A percentile compares a stretch with the other conserved stretches of the same genome.
phyloP scores from a whole-genome alignment of 2,888 invertebrate species.

The Chrysomela aeneicollis region DNA sequence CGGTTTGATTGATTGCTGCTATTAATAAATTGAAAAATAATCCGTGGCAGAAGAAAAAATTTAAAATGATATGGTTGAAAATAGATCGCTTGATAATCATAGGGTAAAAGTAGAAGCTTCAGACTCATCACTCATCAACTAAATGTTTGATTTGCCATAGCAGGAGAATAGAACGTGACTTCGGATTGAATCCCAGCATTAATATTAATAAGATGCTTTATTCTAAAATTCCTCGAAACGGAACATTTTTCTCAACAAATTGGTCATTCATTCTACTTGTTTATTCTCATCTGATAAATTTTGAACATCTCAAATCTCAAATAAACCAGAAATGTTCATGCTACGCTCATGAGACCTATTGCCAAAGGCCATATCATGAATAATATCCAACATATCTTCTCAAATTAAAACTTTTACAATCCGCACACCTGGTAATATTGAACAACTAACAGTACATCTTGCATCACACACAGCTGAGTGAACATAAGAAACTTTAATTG shows the following conservation, averaged over 20 bases:
- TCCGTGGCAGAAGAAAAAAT: constrained; percentile 1
- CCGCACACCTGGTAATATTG: constrained; percentile 23
- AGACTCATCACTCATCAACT: background rate
- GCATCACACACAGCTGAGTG: background rate
- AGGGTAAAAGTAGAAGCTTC: background rate
- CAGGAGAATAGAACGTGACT: background rate
- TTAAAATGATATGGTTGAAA: constrained; percentile 8
- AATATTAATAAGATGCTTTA: background rate
- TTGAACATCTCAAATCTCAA: too few relatives aligned
- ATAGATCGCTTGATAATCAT: background rate
- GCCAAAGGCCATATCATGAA: background rate
- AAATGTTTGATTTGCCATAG: background rate
- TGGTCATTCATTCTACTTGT: too few relatives aligned
- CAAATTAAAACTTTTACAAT: constrained; percentile 24
- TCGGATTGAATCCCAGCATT: background rate
- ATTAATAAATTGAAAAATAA: constrained; percentile 9
- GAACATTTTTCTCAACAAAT: too few relatives aligned
- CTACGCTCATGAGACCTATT: constrained; percentile 8
- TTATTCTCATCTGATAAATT: too few relatives aligned
- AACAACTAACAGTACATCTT: constrained; percentile 22
- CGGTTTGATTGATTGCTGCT: constrained; percentile 13
- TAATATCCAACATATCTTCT: constrained; percentile 13
- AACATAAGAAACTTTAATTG: background rate
- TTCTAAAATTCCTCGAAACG: background rate
- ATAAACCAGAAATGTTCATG: background rate